These are phyloP conservation scores for Dreissena polymorpha DNA, from an alignment of 1,140 invertebrate genomes.

Conservation along the genomic window DNA sequence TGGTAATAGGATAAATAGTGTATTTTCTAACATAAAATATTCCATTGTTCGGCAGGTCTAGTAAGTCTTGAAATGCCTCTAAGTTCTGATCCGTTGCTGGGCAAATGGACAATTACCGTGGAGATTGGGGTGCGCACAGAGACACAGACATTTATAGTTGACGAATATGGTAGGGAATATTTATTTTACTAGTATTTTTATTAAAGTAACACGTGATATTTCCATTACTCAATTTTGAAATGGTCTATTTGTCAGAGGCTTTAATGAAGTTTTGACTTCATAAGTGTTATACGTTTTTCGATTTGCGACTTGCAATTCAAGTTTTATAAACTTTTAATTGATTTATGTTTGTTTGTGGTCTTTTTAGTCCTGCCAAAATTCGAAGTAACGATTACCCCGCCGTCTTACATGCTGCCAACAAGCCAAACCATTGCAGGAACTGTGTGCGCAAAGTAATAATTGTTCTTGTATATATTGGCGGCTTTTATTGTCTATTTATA, in stretches of 20 bases:
- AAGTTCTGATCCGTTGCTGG: slow-evolving; percentile 91
- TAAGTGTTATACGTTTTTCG: background rate
- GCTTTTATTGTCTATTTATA: no score
- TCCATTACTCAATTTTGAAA: background rate
- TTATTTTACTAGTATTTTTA: background rate
- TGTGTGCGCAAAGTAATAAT: slow-evolving; percentile 89
- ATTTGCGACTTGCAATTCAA: no score
- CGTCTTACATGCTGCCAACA: slow-evolving; percentile 89
- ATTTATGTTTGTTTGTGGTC: background rate
- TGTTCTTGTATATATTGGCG: no score
- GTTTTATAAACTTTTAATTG: no score
- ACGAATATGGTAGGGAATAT: slow-evolving; percentile 86
- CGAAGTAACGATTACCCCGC: slow-evolving; percentile 90
- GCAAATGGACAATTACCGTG: slow-evolving; percentile 93
- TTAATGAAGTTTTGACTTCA: background rate
- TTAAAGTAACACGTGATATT: background rate
- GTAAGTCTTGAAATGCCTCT: slow-evolving; percentile 85
- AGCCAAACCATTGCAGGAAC: slow-evolving; percentile 88
- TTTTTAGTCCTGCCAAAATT: slow-evolving; percentile 92
- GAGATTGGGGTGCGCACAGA: slow-evolving; percentile 76
- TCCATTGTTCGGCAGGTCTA: no score
- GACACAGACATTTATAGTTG: slow-evolving; percentile 88
- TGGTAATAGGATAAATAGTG: no score
- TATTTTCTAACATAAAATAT: no score
- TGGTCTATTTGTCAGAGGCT: background rate